phyloP scores from a whole-genome alignment of 2,113 vertebrate genomes.

The Hyperoodon ampullatus region DNA sequence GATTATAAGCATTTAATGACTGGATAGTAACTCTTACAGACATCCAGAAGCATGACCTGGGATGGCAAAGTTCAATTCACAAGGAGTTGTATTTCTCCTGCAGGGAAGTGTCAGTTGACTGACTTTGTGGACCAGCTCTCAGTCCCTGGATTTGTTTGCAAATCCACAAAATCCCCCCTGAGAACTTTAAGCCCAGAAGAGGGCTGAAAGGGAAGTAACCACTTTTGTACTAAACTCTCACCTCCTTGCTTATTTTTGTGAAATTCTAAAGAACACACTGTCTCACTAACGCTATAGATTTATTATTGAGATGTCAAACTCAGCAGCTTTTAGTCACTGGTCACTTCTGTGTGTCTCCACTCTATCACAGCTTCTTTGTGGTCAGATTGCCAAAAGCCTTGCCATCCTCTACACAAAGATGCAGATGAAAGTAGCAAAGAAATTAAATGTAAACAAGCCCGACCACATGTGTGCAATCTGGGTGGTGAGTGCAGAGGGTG shows the following conservation, averaged over 20 bases:
- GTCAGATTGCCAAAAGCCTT: slow-evolving; percentile 3
- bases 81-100: slow-evolving; percentile 71
- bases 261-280: slow-evolving; percentile 69
- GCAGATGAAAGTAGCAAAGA: slow-evolving; percentile 55
- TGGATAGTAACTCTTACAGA: slow-evolving; percentile 43
- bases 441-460: slow-evolving; percentile 35
- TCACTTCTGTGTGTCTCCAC: not conserved
- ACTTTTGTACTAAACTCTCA: slow-evolving; percentile 75
- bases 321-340: slow-evolving; percentile 71
- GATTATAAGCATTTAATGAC: slow-evolving; percentile 63
- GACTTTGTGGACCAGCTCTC: slow-evolving; percentile 50
- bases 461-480: not conserved
- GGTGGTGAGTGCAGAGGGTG: not conserved
- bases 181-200: slow-evolving; percentile 52
- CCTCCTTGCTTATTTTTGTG: slow-evolving; percentile 74
- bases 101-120: slow-evolving; percentile 52
- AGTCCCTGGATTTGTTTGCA: slow-evolving; percentile 67
- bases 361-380: slow-evolving; percentile 55
- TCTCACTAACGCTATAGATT: slow-evolving; percentile 79
- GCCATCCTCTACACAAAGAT: slow-evolving; percentile 70
- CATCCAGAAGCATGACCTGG: slow-evolving; percentile 65
- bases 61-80: slow-evolving; percentile 72
- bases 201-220: slow-evolving; percentile 52
- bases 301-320: slow-evolving; percentile 83
- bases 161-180: slow-evolving; percentile 51